These are phyloP conservation scores for Sterrhoptilus dennistouni DNA, from an alignment of 2,113 vertebrate species.

Conservation along the genomic window DNA sequence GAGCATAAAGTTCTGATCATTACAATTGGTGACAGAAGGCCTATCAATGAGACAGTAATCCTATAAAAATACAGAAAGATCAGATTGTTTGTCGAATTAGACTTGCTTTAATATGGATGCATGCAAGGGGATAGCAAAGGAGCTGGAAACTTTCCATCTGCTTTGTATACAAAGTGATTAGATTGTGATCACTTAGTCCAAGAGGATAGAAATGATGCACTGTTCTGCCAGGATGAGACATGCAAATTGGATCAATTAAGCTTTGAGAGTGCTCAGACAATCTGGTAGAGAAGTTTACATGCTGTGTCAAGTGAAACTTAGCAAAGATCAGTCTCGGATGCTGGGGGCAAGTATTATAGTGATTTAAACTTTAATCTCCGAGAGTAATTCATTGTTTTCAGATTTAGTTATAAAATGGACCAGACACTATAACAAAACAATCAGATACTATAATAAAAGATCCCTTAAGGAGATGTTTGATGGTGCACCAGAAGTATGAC, in stretches of 20 bases:
- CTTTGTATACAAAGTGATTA: constrained; percentile 60
- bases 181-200: constrained; percentile 50
- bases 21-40: constrained; percentile 59
- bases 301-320: constrained; percentile 61
- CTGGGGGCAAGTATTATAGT: neutral
- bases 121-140: constrained; percentile 17
- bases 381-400: neutral
- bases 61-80: constrained; percentile 52
- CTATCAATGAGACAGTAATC: constrained; percentile 45
- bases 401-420: neutral
- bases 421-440: neutral
- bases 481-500: neutral
- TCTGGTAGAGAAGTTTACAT: constrained; percentile 63
- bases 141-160: constrained; percentile 63
- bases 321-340: constrained; percentile 30
- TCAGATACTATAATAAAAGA: neutral
- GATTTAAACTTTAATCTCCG: constrained; percentile 39
- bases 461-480: neutral
- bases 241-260: constrained; percentile 71
- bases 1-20: constrained; percentile 27
- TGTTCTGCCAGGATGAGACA: constrained; percentile 51
- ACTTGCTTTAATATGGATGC: constrained; percentile 33
- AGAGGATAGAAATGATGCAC: constrained; percentile 52
- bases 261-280: constrained; percentile 48
- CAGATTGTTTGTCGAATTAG: constrained; percentile 11